Percentiles rank a stretch among this genome's conserved stretches.
Conservation (phyloP, 2,888 invertebrate species). For the Agrochola lychnidis region DNA sequence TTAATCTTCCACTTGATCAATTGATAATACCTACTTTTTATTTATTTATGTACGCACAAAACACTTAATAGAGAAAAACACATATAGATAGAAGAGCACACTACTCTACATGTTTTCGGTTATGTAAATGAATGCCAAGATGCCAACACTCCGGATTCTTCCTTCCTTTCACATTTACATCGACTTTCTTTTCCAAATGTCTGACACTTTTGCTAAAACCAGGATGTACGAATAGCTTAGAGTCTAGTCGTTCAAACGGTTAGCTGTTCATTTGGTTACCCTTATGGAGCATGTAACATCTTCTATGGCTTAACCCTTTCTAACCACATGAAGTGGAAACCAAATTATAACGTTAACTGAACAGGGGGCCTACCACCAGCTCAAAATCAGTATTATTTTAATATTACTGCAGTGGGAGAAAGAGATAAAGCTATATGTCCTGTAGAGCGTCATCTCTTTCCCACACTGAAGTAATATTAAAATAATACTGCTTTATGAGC, state of each 20-base stretch:
- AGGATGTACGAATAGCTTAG: neutral
- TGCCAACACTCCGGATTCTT: neutral
- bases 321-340: neutral
- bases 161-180: neutral
- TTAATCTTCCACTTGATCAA: neutral
- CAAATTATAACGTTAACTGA: neutral
- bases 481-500: no score
- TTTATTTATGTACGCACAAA: neutral
- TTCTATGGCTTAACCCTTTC: neutral
- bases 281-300: neutral
- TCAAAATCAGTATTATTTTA: no score
- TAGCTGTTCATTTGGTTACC: neutral
- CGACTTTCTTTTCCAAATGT: neutral
- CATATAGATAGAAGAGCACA: conserved; percentile 4
- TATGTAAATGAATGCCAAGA: neutral
- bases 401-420: no score
- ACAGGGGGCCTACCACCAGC: no score
- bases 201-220: neutral
- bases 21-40: neutral
- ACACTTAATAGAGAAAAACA: neutral
- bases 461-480: no score
- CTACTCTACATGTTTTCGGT: neutral
- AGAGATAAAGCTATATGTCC: no score
- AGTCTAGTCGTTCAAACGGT: neutral
- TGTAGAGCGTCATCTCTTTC: no score